Conservation (phyloP, 2,888 invertebrate species). For the Pinctada fucata region DNA sequence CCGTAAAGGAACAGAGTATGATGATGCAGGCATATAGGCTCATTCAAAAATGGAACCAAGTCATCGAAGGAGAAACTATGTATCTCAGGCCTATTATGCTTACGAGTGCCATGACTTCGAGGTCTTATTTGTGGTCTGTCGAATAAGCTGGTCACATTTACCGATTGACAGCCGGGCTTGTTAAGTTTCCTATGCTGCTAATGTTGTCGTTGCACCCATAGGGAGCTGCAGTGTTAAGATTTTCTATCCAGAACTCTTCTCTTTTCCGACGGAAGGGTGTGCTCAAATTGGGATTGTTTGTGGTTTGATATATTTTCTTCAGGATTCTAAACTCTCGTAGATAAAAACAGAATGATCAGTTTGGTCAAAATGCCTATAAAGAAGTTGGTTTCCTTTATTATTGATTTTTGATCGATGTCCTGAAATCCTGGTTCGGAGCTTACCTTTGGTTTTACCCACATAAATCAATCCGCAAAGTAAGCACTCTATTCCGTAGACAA, state of each 20-base stretch:
- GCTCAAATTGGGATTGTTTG: not conserved
- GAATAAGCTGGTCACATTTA: not conserved
- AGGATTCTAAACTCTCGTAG: not conserved
- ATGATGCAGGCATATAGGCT: not conserved
- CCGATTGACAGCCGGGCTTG: not conserved
- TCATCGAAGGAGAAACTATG: not conserved
- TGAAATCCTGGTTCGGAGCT: not conserved
- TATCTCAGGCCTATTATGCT: not conserved
- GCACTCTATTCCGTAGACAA: not conserved
- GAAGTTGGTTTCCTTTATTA: not conserved
- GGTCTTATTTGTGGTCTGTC: not conserved
- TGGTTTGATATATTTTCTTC: not conserved
- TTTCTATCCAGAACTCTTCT: not conserved
- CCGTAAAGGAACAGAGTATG: too few species aligned
- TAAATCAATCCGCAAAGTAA: not conserved
- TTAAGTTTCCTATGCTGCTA: not conserved
- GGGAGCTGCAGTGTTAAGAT: not conserved
- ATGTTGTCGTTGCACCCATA: not conserved
- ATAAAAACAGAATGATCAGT: not conserved
- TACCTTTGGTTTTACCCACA: not conserved
- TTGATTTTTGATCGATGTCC: not conserved
- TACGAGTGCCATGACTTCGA: not conserved
- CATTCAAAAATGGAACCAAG: not conserved
- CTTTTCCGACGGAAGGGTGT: not conserved
- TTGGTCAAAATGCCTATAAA: not conserved